Conservation (phyloP, 2,888 invertebrate species). For the Catocala sponsa region DNA sequence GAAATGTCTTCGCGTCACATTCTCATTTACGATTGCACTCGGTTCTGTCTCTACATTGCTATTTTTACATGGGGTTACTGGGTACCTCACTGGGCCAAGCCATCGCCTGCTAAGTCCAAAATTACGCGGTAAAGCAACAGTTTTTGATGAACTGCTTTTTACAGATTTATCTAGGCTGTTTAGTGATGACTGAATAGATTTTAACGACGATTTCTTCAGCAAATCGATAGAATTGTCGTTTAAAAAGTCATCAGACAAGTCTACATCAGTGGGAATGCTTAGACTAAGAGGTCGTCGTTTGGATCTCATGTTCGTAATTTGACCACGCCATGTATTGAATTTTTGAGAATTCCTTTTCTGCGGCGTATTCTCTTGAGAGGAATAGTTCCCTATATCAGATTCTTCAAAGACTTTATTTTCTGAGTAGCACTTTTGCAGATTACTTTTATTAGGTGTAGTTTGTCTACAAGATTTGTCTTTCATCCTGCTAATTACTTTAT, state of each 20-base stretch:
- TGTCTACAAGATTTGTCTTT: conserved; percentile 72
- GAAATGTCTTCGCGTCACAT: conserved; percentile 79
- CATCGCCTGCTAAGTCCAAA: conserved; percentile 89
- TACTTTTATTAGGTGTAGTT: conserved; percentile 65
- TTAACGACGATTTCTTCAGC: conserved; percentile 72
- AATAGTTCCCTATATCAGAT: conserved; percentile 69
- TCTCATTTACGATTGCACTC: conserved; percentile 72
- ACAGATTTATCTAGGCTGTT: conserved; percentile 75
- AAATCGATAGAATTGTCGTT: conserved; percentile 63
- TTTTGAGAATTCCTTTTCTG: conserved; percentile 72
- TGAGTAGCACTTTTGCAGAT: conserved; percentile 76
- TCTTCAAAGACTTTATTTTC: conserved; percentile 78
- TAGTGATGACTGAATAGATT: conserved; percentile 78
- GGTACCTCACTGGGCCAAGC: conserved; percentile 89
- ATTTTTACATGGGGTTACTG: conserved; percentile 89
- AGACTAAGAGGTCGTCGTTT: conserved; percentile 82
- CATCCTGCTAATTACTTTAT: conserved; percentile 82
- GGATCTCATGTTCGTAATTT: conserved; percentile 59
- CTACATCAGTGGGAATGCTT: conserved; percentile 77
- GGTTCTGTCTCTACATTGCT: conserved; percentile 59
- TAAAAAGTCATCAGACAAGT: conserved; percentile 75
- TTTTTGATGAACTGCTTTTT: conserved; percentile 72
- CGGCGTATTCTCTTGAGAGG: conserved; percentile 77
- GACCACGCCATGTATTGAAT: conserved; percentile 82
- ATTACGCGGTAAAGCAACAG: conserved; percentile 87